Evolutionary conservation across 2,113 vertebrate species (phyloP), one percentile per base, ranked within the genome.

Genomic region (Gavia stellata): DNA sequence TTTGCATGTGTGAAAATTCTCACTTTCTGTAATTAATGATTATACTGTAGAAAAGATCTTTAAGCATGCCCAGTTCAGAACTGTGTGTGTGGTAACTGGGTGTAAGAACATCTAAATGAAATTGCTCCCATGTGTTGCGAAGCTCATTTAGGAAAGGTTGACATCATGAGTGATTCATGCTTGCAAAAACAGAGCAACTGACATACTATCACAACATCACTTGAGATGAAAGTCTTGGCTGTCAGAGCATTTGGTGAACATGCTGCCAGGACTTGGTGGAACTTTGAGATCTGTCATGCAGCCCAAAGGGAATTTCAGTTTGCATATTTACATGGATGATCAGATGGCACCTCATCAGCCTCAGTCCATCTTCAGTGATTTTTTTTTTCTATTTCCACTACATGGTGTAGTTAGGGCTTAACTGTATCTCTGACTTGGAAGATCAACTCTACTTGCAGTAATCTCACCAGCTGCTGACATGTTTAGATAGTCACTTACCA

Each of bases 91-190:
- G 94, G 91, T 67, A 91, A 81, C 18, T 61, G 73, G 31, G 79
- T 0, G 0, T 84, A 91, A 87, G 68, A 91, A 56, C 53, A 67
- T 61, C 81, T 75, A 91, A 85, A 87, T 88, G 90, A 72, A 95
- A 88, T 81, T 61, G 92, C 81, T 95, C 78, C 93, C 81, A 85
- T 33, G 17, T 88, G 78, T 87, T 92, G 73, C 14, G 4, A 80
- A 95, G 94, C 87, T 82, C 87, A 53, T 82, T 95, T 90, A 90
- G 94, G 93, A 97, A 97, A 95, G 66, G 84, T 44, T 97, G 96
- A 97, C 93, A 91, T 96, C 93, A 96, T 89, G 89, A 94, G 86
- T 96, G 96, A 97, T 95, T 97, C 96, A 97, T 82, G 93, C 96
- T 94, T 97, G 81, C 93, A 90, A 94, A 96, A 97, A 92, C 93